Evolutionary conservation across 2,888 invertebrate genomes (phyloP).

Genomic region (Unio delphinus): DNA sequence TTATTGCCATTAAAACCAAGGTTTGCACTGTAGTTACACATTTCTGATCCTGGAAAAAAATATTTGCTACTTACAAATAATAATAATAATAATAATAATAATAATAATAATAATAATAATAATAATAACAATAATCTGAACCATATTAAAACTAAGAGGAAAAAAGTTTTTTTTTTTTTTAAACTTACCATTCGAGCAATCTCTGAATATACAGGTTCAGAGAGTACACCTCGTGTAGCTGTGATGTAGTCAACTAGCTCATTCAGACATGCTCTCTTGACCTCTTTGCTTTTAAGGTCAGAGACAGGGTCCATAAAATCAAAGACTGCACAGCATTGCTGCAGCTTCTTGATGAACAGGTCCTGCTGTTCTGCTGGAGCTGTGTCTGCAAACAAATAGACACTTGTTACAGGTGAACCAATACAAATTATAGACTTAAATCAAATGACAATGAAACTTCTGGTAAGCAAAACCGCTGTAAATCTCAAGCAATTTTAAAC

Average conservation of each 20-base stretch:
- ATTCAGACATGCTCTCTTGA: slow-evolving; percentile 95
- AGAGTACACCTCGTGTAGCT: slow-evolving; percentile 90
- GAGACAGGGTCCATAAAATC: slow-evolving; percentile 98
- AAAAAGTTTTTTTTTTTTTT: too few relatives aligned
- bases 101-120: too few relatives aligned
- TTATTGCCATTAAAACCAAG: too few relatives aligned
- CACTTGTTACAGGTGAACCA: neutral
- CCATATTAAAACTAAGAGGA: too few relatives aligned
- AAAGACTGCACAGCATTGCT: slow-evolving; percentile 98
- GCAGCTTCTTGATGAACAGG: slow-evolving; percentile 94
- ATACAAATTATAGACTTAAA: neutral
- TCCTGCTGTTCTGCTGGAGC: slow-evolving; percentile 93
- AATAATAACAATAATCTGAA: too few relatives aligned
- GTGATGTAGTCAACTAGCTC: slow-evolving; percentile 98
- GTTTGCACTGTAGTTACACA: too few relatives aligned
- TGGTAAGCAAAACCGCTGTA: too few relatives aligned
- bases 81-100: too few relatives aligned
- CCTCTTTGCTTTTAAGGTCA: slow-evolving; percentile 99
- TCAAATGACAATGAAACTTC: too few relatives aligned
- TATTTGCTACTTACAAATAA: too few relatives aligned
- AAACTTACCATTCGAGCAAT: slow-evolving; percentile 95
- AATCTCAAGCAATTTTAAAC: too few relatives aligned
- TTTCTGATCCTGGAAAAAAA: too few relatives aligned
- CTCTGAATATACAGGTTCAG: slow-evolving; percentile 97
- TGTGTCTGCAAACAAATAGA: slow-evolving; percentile 59